phyloP scores from a whole-genome alignment of 2,888 invertebrate species.

The Hydroisotoma schaefferi region DNA sequence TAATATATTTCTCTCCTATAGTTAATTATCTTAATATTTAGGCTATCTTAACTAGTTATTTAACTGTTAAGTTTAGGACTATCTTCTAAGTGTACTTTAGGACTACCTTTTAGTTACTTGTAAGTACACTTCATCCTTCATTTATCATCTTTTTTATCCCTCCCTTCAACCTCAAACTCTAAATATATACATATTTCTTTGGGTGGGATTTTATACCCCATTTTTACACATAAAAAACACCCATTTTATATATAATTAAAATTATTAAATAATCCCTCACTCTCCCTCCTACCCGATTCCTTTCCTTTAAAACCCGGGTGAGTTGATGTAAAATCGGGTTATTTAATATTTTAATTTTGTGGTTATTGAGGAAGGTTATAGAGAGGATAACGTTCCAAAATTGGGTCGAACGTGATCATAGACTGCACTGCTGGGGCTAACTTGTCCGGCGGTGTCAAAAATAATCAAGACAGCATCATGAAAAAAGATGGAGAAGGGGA shows the following conservation, averaged over 20 bases:
- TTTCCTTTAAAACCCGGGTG: too few species aligned
- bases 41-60: slow-evolving; percentile 9
- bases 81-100: not conserved
- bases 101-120: not conserved
- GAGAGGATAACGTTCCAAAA: slow-evolving; percentile 48
- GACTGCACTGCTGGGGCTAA: slow-evolving; percentile 49
- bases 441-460: slow-evolving; percentile 48
- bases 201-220: not conserved
- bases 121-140: not conserved
- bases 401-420: slow-evolving; percentile 49
- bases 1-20: slow-evolving; percentile 12
- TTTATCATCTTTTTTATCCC: not conserved
- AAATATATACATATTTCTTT: not conserved
- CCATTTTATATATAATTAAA: too few species aligned
- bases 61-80: not conserved
- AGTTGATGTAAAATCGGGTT: too few species aligned
- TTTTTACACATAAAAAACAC: not conserved
- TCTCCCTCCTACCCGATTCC: too few species aligned
- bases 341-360: too few species aligned
- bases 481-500: slow-evolving; percentile 49
- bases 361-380: not conserved
- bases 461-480: slow-evolving; percentile 49
- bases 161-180: too few species aligned
- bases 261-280: too few species aligned
- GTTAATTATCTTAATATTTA: slow-evolving; percentile 16